A percentile compares a stretch with the other conserved stretches of the same genome.
Evolutionary conservation across 2,888 invertebrate species (phyloP).

Genomic region (Agelastica alni): DNA sequence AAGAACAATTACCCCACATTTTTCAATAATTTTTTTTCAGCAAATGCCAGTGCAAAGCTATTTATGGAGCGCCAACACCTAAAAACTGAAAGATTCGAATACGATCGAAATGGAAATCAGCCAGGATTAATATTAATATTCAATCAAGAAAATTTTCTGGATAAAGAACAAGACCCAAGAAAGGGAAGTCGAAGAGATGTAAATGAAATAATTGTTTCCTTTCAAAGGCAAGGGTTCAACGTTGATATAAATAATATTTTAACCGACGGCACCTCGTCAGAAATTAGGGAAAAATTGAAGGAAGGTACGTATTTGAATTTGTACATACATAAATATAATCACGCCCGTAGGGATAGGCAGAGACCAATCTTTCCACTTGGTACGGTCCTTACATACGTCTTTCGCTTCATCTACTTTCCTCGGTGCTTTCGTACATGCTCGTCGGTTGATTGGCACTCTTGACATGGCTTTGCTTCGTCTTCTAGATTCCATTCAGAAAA

Average conservation of each 20-base stretch:
- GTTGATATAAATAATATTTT: constrained; percentile 40
- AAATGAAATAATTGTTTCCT: constrained; percentile 44
- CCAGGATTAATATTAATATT: constrained; percentile 49
- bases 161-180: constrained; percentile 24
- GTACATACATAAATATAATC: background rate
- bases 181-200: constrained; percentile 47
- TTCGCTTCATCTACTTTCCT: no score
- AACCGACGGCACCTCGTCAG: constrained; percentile 37
- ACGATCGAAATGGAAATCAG: constrained; percentile 41
- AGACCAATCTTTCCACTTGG: no score
- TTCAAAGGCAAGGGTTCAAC: constrained; percentile 49
- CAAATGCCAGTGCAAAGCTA: background rate
- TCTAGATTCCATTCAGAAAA: no score
- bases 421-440: no score
- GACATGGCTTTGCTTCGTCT: no score
- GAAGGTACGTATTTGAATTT: constrained; percentile 33
- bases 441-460: no score
- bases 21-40: background rate
- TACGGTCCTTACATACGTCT: no score
- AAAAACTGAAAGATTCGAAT: constrained; percentile 40
- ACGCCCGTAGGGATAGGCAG: no score
- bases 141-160: constrained; percentile 41
- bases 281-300: constrained; percentile 38
- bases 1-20: no score
- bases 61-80: constrained; percentile 25